phyloP scores from a whole-genome alignment of 2,113 vertebrate species.

The Gadus macrocephalus region DNA sequence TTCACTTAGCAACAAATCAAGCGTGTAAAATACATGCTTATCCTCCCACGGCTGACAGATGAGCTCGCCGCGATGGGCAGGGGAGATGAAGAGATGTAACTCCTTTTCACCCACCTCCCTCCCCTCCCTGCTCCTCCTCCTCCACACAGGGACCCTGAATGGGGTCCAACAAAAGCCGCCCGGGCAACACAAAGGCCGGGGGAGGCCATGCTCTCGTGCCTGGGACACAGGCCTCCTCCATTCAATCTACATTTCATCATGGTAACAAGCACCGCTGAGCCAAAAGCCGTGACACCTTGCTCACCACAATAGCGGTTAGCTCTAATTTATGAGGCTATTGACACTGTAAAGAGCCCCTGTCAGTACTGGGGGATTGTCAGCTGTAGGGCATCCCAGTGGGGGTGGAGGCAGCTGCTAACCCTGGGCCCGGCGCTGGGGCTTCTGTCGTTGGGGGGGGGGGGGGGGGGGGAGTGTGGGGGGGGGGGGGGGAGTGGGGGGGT shows the following conservation, averaged over 20 bases:
- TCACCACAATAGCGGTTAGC: conserved; percentile 78
- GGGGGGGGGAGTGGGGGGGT: too few species aligned
- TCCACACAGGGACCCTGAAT: conserved; percentile 58
- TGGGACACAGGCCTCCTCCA: conserved; percentile 67
- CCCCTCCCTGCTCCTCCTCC: conserved; percentile 38
- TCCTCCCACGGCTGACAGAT: conserved; percentile 73
- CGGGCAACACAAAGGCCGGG: conserved; percentile 67
- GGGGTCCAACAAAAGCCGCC: conserved; percentile 67
- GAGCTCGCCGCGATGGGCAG: conserved; percentile 62
- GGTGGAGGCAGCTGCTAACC: conserved; percentile 74
- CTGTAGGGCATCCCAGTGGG: conserved; percentile 77
- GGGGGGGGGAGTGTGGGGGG: too few species aligned
- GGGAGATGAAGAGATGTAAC: conserved; percentile 72
- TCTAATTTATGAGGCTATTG: conserved; percentile 80
- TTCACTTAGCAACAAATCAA: conserved; percentile 74
- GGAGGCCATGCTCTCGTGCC: conserved; percentile 69
- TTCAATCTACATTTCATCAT: conserved; percentile 77
- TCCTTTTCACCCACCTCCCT: conserved; percentile 63
- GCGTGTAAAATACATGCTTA: conserved; percentile 76
- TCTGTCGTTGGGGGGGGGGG: conserved; percentile 53
- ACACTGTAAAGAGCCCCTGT: conserved; percentile 76
- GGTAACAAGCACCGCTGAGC: conserved; percentile 73
- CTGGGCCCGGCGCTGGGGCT: conserved; percentile 56
- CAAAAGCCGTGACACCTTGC: conserved; percentile 73
- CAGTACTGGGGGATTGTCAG: conserved; percentile 68